Evolutionary conservation across 2,113 vertebrate species (phyloP).

Genomic region (Callithrix jacchus): DNA sequence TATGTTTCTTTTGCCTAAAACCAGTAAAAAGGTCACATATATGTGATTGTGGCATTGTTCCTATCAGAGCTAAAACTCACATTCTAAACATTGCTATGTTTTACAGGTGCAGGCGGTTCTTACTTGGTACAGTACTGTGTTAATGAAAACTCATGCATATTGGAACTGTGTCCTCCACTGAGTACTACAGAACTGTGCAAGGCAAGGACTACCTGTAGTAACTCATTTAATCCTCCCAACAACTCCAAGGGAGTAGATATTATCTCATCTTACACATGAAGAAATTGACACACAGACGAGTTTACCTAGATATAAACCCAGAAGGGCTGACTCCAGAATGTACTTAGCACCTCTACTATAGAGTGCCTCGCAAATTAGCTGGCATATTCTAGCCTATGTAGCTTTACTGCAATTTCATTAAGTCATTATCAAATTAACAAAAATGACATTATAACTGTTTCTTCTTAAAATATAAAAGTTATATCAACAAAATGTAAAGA

Average conservation of each 20-base stretch:
- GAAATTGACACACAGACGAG: neutral
- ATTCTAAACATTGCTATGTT: neutral
- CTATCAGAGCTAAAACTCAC: neutral
- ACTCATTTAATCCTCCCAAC: neutral
- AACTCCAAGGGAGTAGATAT: neutral
- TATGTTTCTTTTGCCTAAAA: neutral
- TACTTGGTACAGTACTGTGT: neutral
- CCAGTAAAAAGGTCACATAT: neutral
- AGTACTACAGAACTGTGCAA: neutral
- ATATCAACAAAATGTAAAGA: neutral
- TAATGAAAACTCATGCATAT: neutral
- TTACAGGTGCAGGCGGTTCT: neutral
- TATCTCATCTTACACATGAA: neutral
- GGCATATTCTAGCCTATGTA: neutral
- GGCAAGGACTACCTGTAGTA: neutral
- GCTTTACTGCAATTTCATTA: constrained; percentile 24
- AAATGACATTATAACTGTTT: neutral
- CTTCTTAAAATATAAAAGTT: constrained; percentile 37
- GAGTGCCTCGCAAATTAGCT: neutral
- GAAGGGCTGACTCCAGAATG: neutral
- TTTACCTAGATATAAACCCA: neutral
- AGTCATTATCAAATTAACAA: constrained; percentile 12
- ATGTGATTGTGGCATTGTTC: neutral
- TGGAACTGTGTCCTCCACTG: neutral
- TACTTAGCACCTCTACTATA: neutral